Evolutionary conservation across 2,113 vertebrate species (phyloP).

Genomic region (Abramis brama): DNA sequence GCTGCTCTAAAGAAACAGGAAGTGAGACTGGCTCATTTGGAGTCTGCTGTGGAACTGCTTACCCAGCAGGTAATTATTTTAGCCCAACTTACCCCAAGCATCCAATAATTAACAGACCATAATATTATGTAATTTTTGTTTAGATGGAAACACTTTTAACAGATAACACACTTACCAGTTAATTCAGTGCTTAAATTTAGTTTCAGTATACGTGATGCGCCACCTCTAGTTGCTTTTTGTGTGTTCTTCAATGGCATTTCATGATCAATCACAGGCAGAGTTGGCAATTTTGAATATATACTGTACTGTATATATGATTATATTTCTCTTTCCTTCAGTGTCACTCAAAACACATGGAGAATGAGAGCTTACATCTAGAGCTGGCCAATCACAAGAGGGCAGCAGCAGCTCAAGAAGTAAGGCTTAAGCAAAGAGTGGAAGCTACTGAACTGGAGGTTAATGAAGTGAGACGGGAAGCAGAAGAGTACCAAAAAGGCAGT

Average conservation of each 20-base stretch:
- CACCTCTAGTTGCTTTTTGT: neutral
- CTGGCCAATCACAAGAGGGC: slow-evolving; percentile 64
- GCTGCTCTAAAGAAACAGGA: slow-evolving; percentile 62
- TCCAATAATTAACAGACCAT: neutral
- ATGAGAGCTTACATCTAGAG: slow-evolving; percentile 51
- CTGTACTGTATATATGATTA: neutral
- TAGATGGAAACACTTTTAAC: neutral
- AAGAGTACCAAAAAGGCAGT: slow-evolving; percentile 58
- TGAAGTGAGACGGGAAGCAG: slow-evolving; percentile 48
- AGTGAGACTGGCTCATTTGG: slow-evolving; percentile 61
- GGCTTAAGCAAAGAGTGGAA: slow-evolving; percentile 65
- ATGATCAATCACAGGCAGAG: neutral
- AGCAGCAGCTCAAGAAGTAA: slow-evolving; percentile 62
- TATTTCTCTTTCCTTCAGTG: slow-evolving; percentile 53
- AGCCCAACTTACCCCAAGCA: neutral
- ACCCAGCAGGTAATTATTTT: slow-evolving; percentile 74
- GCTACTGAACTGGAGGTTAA: slow-evolving; percentile 65
- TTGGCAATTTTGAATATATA: neutral
- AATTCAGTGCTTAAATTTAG: neutral
- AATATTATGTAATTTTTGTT: neutral
- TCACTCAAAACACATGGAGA: slow-evolving; percentile 62
- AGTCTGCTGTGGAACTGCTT: slow-evolving; percentile 61
- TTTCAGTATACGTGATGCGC: neutral
- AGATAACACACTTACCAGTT: neutral
- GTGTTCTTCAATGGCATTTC: neutral